Percentiles rank a stretch among this genome's conserved stretches.
These are phyloP conservation scores for Syngnathus acus DNA, from an alignment of 2,797 vertebrate species.

Conservation along the genomic window DNA sequence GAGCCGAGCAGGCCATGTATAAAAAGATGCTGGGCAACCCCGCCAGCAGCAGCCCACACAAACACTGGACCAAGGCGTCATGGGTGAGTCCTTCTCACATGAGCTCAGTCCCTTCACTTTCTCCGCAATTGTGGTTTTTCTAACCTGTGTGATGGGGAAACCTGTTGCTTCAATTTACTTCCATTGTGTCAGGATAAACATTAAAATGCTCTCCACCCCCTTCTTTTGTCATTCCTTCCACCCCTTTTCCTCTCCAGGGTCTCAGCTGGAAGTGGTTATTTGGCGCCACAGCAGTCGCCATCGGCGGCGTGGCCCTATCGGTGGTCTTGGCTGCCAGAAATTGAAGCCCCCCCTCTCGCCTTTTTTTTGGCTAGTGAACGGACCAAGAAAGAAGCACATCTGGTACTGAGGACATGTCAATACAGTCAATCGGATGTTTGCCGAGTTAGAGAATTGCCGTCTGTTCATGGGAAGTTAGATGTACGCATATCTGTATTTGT, in stretches of 20 bases:
- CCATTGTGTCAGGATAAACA: background rate
- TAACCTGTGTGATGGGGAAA: background rate
- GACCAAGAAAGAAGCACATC: constrained; percentile 38
- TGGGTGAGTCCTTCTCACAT: constrained; percentile 74
- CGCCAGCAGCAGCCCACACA: constrained; percentile 29
- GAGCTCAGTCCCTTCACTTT: no score
- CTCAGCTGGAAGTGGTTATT: constrained; percentile 98
- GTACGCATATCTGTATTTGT: background rate
- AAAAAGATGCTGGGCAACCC: constrained; percentile 96
- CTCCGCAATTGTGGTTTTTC: no score
- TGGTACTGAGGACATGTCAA: constrained; percentile 18
- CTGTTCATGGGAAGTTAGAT: background rate
- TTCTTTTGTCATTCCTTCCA: background rate
- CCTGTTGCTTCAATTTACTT: background rate
- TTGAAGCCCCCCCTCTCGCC: constrained; percentile 48
- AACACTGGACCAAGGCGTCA: constrained; percentile 70
- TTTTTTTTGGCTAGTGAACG: constrained; percentile 5
- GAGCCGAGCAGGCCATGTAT: constrained; percentile 89
- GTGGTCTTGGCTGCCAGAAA: constrained; percentile 95
- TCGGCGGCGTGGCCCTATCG: constrained; percentile 92
- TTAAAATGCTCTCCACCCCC: background rate
- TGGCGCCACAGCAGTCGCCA: constrained; percentile 87
- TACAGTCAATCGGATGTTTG: constrained; percentile 42
- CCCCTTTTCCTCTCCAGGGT: constrained; percentile 60
- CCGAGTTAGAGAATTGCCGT: constrained; percentile 39